phyloP scores from a whole-genome alignment of 1,140 invertebrate species.

The Solenopsis invicta region DNA sequence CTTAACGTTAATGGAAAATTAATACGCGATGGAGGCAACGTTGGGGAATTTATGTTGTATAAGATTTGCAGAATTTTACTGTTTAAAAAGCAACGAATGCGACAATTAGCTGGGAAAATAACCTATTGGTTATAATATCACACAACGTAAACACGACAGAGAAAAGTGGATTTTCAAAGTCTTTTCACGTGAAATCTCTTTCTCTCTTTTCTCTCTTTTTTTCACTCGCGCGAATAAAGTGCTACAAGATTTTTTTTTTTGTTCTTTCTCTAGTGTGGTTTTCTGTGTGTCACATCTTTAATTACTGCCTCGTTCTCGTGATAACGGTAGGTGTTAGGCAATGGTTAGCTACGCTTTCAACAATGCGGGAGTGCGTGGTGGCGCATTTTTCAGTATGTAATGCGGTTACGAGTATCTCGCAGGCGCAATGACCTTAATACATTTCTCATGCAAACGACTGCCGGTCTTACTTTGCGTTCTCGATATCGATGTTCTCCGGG shows the following conservation, averaged over 20 bases:
- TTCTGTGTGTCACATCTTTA: conserved; percentile 15
- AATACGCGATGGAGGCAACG: neutral
- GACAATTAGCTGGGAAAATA: neutral
- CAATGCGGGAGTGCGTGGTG: conserved; percentile 21
- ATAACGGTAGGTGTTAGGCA: conserved; percentile 16
- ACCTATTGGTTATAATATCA: neutral
- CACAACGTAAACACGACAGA: neutral
- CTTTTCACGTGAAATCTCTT: neutral
- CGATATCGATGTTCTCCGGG: conserved; percentile 48
- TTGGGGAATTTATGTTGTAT: neutral
- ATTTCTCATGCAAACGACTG: conserved; percentile 60
- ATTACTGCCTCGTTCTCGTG: conserved; percentile 6
- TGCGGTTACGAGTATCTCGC: conserved; percentile 44
- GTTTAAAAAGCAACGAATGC: neutral
- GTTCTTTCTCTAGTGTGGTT: neutral
- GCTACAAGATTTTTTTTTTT: neutral
- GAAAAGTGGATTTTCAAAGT: neutral
- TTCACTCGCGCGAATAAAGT: neutral
- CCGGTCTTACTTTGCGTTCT: conserved; percentile 43
- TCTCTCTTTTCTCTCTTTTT: neutral
- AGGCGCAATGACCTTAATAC: conserved; percentile 60
- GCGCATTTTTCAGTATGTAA: conserved; percentile 42
- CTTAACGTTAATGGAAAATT: conserved; percentile 32
- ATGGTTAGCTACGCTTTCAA: neutral
- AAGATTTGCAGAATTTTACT: neutral